Conservation (phyloP, 2,888 invertebrate genomes). For the Euspilapteryx auroguttella region DNA sequence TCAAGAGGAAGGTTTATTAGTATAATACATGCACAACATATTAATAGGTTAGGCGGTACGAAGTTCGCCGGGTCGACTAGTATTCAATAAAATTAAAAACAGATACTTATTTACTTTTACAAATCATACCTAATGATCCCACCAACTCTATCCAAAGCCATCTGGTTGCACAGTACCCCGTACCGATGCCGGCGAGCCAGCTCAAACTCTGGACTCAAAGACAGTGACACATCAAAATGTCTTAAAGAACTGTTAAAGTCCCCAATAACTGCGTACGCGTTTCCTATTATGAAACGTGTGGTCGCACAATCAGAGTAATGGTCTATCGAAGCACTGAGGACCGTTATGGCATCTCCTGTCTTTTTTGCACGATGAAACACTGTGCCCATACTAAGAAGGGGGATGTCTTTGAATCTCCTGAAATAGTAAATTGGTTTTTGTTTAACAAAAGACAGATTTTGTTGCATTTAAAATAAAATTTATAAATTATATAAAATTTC, state of each 20-base stretch:
- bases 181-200: slow-evolving; percentile 64
- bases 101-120: too few relatives aligned
- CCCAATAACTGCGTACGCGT: slow-evolving; percentile 70
- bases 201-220: slow-evolving; percentile 64
- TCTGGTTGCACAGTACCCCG: slow-evolving; percentile 69
- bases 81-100: too few relatives aligned
- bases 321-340: slow-evolving; percentile 73
- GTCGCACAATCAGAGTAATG: slow-evolving; percentile 64
- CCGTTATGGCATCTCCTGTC: slow-evolving; percentile 71
- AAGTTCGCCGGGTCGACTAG: too few relatives aligned
- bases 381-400: slow-evolving; percentile 73
- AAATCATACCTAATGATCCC: too few relatives aligned
- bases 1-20: too few relatives aligned
- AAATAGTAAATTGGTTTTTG: slow-evolving; percentile 15
- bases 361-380: slow-evolving; percentile 69
- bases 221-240: slow-evolving; percentile 63
- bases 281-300: slow-evolving; percentile 71
- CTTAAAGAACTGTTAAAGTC: slow-evolving; percentile 71
- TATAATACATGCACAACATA: too few relatives aligned
- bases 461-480: too few relatives aligned
- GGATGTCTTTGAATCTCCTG: slow-evolving; percentile 72
- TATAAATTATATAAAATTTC: too few relatives aligned
- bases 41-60: too few relatives aligned
- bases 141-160: slow-evolving; percentile 64
- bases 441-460: too few relatives aligned